These are phyloP conservation scores for Sminthurinus aureus DNA, from an alignment of 2,888 invertebrate genomes.

Conservation along the genomic window DNA sequence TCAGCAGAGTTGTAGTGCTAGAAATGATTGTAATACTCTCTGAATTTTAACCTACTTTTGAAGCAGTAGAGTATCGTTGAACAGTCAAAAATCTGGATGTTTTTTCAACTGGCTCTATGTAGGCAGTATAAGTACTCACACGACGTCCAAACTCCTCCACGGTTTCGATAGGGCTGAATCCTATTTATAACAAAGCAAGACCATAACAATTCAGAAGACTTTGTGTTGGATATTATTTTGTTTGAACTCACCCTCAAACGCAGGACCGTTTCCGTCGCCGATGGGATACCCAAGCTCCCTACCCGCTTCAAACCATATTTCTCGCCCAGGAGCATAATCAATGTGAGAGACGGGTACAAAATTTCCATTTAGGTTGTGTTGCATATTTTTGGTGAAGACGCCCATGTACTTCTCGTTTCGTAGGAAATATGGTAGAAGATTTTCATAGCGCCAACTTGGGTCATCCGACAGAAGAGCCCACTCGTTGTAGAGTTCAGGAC, in stretches of 20 bases:
- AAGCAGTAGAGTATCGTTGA: conserved; percentile 21
- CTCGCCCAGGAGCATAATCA: neutral
- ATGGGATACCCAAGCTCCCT: neutral
- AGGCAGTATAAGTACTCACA: conserved; percentile 34
- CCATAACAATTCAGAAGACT: too few relatives aligned
- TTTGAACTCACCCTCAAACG: too few relatives aligned
- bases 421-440: neutral
- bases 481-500: neutral
- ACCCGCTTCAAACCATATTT: conserved; percentile 7
- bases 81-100: conserved; percentile 29
- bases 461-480: neutral
- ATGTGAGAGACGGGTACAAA: neutral
- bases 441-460: conserved; percentile 3
- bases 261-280: neutral
- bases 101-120: conserved; percentile 29
- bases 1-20: too few relatives aligned
- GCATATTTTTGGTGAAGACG: too few relatives aligned
- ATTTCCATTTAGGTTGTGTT: neutral
- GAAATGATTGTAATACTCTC: too few relatives aligned
- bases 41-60: too few relatives aligned
- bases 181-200: neutral
- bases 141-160: conserved; percentile 27
- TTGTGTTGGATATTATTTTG: neutral
- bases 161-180: conserved; percentile 9
- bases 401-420: neutral